Base-by-base conservation (phyloP, 2,113 vertebrate genomes). In the Polypterus bichir region DNA sequence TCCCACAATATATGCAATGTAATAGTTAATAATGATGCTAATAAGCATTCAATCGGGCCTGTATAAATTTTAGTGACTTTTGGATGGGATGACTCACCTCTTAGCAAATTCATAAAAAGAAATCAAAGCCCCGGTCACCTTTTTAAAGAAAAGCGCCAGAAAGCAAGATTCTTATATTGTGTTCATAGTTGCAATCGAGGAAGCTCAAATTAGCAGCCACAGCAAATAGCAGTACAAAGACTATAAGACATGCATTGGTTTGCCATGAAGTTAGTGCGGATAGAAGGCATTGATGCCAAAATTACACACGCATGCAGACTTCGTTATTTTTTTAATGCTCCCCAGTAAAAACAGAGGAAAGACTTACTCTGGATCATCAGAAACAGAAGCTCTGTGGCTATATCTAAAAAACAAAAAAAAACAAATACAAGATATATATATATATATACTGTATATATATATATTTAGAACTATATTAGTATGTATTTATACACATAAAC, bases 291-390 rank as follows among this genome's bases (percentile, higher is more conserved):
- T 6, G 58, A 62, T 57, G 69, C 60, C 73, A 65, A 65, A 59
- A 63, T 46, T 70, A 73, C 68, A 73, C 76, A 77, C 44, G 79
- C 80, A 82, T 86, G 83, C 79, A 83, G 71, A 75, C 72, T 77
- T 80, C 75, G 71, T 72, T 79, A 76, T 67, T 76, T 76, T 27
- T 62, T 54, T 74, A 73, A 76, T 61, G 73, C 60, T 73, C 74
- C 76, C 79, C 79, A 70, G 66, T 27, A 62, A 76, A 75, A 63
- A 73, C 70, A 76, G 73, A 68, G 49, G 65, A 67, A n/a, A 71
- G 65, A 97, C 94, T 98, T 96, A 97, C 94, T 94, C 91, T 74
- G 84, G 76, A 72, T 93, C 91, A 83, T 92, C 89, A 85, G 92
- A 94, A 82, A 90, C 88, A 92, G 87, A 84, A 84, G 86, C 83